Base-by-base conservation (phyloP, 2,888 invertebrate genomes). In the Tricholauxania praeusta region DNA sequence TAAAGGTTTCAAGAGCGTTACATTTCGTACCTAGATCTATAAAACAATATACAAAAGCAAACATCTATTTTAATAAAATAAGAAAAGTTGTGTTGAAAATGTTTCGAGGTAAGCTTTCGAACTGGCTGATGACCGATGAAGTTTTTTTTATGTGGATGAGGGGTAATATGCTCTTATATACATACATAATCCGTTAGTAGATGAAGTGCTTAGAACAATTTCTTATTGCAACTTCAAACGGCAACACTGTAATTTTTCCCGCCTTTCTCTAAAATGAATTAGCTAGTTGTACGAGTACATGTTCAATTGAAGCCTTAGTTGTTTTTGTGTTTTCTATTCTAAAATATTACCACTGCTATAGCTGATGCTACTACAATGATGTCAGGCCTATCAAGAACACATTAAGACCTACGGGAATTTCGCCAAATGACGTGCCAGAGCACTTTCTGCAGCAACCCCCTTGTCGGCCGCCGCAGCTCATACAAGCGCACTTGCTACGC, bases 401-500 rank as follows among this genome's bases (percentile, higher is more conserved):
- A 67, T 72, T 71, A 74, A 76, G 62, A 72, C 51, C 28, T 65
- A 47, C 74, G 74, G 60, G 79, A 80, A 80, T 67, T 57, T 32
- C 1, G 60, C 75, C 80, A 80, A 77, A 78, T 80, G 80, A 77
- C 79, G 79, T 73, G 14, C 62, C 47, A 32, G 55, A 52, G 39
- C 39, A 39, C 39, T 74, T 65, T 73, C 75, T 52, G 74, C 75
- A 72, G 53, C 70, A 53, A 60, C 72, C 71, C 72, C 22, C 51
- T 39, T 19, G 28, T 51, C 51, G 15, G 48, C 67, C 15, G 60
- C n/a, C n/a, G 39, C 71, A 28, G 72, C 67, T 19, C 64, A 62
- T 60, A 28, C 73, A 75, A 69, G 73, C 79, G 81, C 85, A 83
- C 84, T 83, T 81, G 80, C 83, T 80, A 82, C 82, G 79, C 80